phyloP scores from a whole-genome alignment of 1,140 invertebrate species.

The Trigoniulus corallinus region DNA sequence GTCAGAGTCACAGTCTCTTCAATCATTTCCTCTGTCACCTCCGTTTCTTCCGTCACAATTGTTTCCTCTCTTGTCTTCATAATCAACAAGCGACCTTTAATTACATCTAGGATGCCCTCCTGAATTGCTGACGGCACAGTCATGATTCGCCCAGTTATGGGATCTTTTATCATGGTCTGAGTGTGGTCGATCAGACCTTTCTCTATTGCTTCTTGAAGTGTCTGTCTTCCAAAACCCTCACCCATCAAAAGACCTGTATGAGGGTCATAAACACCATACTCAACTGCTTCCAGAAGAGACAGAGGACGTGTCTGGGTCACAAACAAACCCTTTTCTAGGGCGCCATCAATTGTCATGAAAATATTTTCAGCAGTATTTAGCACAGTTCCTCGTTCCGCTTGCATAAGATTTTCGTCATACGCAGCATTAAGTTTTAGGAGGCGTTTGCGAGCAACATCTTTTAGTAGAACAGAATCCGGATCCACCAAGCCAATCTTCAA shows the following conservation, averaged over 20 bases:
- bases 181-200: constrained; percentile 71
- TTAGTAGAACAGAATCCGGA: constrained; percentile 68
- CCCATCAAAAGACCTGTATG: constrained; percentile 58
- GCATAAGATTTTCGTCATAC: constrained; percentile 66
- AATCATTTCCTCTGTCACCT: constrained; percentile 34
- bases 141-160: constrained; percentile 49
- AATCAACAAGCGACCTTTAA: constrained; percentile 45
- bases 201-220: constrained; percentile 51
- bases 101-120: constrained; percentile 51
- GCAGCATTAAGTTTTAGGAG: constrained; percentile 69
- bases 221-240: constrained; percentile 52
- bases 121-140: constrained; percentile 61
- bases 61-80: constrained; percentile 42
- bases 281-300: constrained; percentile 59
- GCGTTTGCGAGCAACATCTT: constrained; percentile 63
- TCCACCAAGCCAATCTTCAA: constrained; percentile 64
- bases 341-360: constrained; percentile 48
- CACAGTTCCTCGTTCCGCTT: constrained; percentile 66
- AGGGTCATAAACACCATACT: constrained; percentile 65
- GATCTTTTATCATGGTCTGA: constrained; percentile 63
- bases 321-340: constrained; percentile 57
- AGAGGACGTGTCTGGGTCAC: constrained; percentile 49
- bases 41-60: too few species aligned
- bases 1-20: constrained; percentile 43
- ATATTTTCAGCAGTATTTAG: constrained; percentile 63